A percentile compares a stretch with the other conserved stretches of the same genome.
Conservation (phyloP, 2,888 invertebrate species). For the Vannuccia rotundouncinata region DNA sequence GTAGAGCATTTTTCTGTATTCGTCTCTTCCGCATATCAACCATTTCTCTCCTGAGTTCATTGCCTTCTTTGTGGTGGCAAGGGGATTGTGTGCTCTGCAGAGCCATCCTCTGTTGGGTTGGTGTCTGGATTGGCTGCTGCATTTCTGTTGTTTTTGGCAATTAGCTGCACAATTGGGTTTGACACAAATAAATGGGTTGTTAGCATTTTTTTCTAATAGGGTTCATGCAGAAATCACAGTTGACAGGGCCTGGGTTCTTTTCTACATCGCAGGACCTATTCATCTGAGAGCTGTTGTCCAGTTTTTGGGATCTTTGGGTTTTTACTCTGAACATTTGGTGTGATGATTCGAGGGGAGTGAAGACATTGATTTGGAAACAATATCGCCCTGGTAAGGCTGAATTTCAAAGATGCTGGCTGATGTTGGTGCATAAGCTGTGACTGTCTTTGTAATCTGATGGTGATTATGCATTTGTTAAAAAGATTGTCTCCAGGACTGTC, state of each 20-base stretch:
- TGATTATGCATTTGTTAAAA: no score
- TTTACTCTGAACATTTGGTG: no score
- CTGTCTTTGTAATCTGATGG: no score
- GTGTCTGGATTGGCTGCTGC: neutral
- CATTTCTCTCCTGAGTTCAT: neutral
- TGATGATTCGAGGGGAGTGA: neutral
- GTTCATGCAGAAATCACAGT: neutral
- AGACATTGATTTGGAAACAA: neutral
- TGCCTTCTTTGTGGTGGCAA: neutral
- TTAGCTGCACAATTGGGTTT: neutral
- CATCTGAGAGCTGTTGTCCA: neutral
- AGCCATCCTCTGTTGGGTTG: neutral
- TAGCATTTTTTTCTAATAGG: neutral
- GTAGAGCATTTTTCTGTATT: no score
- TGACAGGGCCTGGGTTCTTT: neutral
- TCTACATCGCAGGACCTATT: neutral
- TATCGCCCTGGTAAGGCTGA: neutral
- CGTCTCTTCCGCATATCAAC: neutral
- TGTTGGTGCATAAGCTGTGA: neutral
- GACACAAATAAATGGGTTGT: neutral
- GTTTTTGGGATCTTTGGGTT: no score
- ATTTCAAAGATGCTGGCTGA: neutral
- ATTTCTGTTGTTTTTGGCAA: neutral
- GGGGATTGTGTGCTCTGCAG: neutral
- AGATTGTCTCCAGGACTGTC: no score